Conservation (phyloP, 2,797 vertebrate species). For the Margarornis squamiger region DNA sequence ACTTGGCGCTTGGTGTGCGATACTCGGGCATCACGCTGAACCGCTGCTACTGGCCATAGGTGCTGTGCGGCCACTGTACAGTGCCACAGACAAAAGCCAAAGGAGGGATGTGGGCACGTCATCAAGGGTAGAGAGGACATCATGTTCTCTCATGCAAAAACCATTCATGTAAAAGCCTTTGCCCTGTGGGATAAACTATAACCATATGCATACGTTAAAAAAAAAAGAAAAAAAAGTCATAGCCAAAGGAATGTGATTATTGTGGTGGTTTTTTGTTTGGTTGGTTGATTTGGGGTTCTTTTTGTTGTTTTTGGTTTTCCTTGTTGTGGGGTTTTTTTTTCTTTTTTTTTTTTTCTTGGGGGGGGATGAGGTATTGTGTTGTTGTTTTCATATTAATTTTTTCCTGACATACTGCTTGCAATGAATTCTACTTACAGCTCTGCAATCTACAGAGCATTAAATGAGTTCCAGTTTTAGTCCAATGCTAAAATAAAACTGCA, state of each 20-base stretch:
- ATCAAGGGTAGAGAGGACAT: accelerated
- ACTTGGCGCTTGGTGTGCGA: accelerated
- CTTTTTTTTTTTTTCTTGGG: too few species aligned
- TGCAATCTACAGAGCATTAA: not conserved
- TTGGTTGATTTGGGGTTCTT: not conserved
- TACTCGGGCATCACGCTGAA: accelerated
- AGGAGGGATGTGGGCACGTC: accelerated
- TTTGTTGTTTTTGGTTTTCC: not conserved
- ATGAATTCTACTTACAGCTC: not conserved
- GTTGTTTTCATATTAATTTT: not conserved
- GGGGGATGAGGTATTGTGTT: not conserved
- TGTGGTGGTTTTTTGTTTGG: not conserved
- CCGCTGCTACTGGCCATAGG: accelerated
- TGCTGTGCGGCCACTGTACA: accelerated
- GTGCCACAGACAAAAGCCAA: not conserved
- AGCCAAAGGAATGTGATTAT: not conserved
- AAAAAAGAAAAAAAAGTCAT: not conserved
- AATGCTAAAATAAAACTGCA: not conserved
- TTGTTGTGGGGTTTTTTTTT: not conserved
- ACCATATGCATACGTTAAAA: not conserved
- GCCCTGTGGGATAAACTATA: not conserved
- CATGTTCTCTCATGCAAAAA: accelerated
- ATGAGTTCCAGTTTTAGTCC: not conserved
- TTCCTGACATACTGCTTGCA: not conserved
- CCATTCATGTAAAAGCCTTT: not conserved